Base-by-base conservation (phyloP, 2,797 vertebrate genomes). In the Pangasius mekongensis region DNA sequence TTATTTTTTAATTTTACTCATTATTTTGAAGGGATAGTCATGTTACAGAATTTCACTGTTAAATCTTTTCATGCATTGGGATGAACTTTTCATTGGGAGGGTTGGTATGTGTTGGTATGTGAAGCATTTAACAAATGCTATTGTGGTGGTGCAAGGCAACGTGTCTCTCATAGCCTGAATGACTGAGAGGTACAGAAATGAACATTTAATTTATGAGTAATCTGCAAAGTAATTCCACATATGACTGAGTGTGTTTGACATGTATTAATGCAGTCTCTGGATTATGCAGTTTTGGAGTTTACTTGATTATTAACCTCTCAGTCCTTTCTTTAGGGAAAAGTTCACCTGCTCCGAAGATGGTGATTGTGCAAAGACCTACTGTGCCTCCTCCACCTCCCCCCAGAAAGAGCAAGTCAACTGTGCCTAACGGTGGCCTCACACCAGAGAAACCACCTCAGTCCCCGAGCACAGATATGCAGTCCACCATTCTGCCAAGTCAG, bases 381-480 rank as follows among this genome's bases (percentile, higher is more conserved):
- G 43, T 89, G 33, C 89, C 92, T 58, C 93, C 93, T 6, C 91
- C 93, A 62, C 92, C 93, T 90, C 95, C 93, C 10, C 94, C 90
- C 81, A 95, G 69, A 16, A 97, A 93, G 89, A 49, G 87, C 62
- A 92, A 96, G 66, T 95, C 95, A 73, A 88, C 94, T 5, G n/a
- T 85, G 0, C 71, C 90, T 7, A 89, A 89, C 62, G 92, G 95
- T 81, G 95, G 93, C 77, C 89, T 92, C 9, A 88, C 96, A 82
- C 96, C 96, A 77, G 60, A 77, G 56, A 97, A 97, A 89, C 96
- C 95, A 3, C 58, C 74, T 0, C 96, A 93, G 84, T 95, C 94
- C 36, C 91, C 89, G 0, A 84, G 56, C 0, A 88, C 95, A 84
- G 91, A 94, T 87, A 92, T 96, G 47, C 66, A 77, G 39, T 69